These are phyloP conservation scores for Aspiorhynchus laticeps DNA, from an alignment of 2,113 vertebrate species.

Conservation along the genomic window DNA sequence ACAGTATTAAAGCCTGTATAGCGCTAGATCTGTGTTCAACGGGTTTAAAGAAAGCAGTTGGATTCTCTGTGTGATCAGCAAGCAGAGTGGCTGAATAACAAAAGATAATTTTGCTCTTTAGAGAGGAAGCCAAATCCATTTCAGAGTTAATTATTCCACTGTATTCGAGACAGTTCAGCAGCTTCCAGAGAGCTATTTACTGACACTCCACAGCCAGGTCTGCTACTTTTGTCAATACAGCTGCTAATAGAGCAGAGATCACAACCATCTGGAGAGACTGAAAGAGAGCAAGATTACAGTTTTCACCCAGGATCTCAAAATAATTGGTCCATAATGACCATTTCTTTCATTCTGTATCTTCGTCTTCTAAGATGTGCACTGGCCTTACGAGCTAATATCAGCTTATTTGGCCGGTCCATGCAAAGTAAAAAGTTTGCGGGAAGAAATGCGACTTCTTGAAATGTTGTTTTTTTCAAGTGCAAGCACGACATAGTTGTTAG, in stretches of 20 bases:
- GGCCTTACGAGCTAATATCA: background rate
- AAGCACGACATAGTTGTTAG: background rate
- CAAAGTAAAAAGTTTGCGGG: background rate
- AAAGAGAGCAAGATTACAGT: slow-evolving; percentile 1
- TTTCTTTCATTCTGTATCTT: slow-evolving; percentile 1
- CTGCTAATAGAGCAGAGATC: slow-evolving; percentile 24
- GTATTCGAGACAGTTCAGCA: slow-evolving; percentile 32
- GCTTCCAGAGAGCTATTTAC: slow-evolving; percentile 42
- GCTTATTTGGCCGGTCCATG: background rate
- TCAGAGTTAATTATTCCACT: slow-evolving; percentile 35
- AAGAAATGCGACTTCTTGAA: background rate
- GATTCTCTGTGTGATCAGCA: slow-evolving; percentile 14
- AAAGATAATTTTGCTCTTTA: slow-evolving; percentile 24
- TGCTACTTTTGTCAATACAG: slow-evolving; percentile 16
- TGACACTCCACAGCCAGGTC: slow-evolving; percentile 40
- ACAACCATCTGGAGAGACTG: slow-evolving; percentile 13
- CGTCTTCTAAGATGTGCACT: background rate
- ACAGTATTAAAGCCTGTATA: slow-evolving; percentile 3
- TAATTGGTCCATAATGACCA: slow-evolving; percentile 19
- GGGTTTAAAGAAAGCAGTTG: slow-evolving; percentile 10
- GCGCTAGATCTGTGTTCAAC: background rate
- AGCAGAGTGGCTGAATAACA: slow-evolving; percentile 26
- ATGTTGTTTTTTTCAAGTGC: background rate
- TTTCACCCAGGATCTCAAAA: slow-evolving; percentile 8
- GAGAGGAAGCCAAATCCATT: slow-evolving; percentile 34